These are phyloP conservation scores for Drosophila kambysellisi DNA, from an alignment of 2,888 invertebrate genomes.

Conservation along the genomic window DNA sequence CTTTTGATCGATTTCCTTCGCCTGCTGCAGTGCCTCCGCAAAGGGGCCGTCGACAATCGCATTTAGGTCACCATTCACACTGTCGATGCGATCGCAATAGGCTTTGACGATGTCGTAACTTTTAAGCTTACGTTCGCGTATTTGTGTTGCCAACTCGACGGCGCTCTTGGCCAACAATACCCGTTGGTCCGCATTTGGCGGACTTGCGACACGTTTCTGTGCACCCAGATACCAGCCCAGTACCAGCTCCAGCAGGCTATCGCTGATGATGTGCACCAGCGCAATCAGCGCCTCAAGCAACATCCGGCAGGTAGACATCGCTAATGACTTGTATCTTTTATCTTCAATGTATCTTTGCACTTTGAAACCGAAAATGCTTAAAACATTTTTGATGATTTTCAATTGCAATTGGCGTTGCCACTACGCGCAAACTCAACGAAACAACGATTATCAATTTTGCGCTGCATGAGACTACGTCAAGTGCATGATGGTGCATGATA, in stretches of 20 bases:
- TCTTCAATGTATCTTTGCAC: conserved; percentile 11
- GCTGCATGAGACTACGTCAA: not conserved
- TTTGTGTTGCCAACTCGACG: conserved; percentile 88
- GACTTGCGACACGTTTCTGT: conserved; percentile 71
- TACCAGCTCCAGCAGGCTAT: conserved; percentile 75
- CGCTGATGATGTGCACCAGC: conserved; percentile 75
- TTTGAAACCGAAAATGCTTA: conserved; percentile 19
- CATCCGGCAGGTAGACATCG: conserved; percentile 67
- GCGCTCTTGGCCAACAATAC: conserved; percentile 88
- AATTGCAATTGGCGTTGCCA: conserved; percentile 38
- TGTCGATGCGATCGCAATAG: conserved; percentile 91
- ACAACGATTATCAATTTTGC: not conserved
- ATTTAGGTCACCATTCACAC: conserved; percentile 90
- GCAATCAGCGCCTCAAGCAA: conserved; percentile 71
- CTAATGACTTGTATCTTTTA: not conserved
- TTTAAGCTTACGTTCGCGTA: conserved; percentile 88
- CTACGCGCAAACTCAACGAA: conserved; percentile 20
- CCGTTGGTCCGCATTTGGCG: conserved; percentile 67
- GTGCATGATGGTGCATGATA: not conserved
- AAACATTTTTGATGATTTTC: not conserved
- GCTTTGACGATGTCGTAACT: conserved; percentile 90
- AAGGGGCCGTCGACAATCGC: conserved; percentile 93
- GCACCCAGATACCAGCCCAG: conserved; percentile 82
- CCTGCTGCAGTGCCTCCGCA: conserved; percentile 91
- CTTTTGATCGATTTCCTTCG: conserved; percentile 89